Conservation (phyloP, 2,113 vertebrate genomes). For the Lophura nycthemera region DNA sequence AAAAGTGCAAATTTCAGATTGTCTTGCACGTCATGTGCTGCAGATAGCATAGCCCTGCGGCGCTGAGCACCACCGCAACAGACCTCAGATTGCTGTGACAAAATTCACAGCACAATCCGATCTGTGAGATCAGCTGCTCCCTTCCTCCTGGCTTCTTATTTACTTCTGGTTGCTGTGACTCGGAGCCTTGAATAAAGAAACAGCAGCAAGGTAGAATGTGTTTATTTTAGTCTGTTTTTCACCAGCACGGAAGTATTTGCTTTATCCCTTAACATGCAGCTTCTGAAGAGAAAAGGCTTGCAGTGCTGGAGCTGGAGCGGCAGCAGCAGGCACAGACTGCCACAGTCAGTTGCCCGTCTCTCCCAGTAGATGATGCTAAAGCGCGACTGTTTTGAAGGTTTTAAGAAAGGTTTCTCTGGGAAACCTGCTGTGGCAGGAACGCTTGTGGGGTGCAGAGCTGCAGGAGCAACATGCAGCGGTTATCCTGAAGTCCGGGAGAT, state of each 20-base stretch:
- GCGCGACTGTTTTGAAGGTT: background rate
- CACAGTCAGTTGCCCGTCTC: slow-evolving; percentile 63
- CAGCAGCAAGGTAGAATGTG: background rate
- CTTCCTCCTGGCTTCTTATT: background rate
- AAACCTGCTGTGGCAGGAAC: background rate
- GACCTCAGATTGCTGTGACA: slow-evolving; percentile 20
- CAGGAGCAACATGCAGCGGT: background rate
- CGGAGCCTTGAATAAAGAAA: background rate
- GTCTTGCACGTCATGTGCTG: slow-evolving; percentile 44
- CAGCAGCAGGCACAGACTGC: background rate
- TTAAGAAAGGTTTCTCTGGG: background rate
- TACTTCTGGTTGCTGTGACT: background rate
- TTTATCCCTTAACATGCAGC: background rate
- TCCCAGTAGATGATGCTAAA: slow-evolving; percentile 53
- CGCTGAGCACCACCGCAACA: slow-evolving; percentile 29
- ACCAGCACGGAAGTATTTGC: background rate
- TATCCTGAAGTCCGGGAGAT: background rate
- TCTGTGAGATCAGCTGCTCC: slow-evolving; percentile 60
- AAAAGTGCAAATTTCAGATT: slow-evolving; percentile 73
- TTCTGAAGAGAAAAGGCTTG: background rate
- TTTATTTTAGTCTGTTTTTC: background rate
- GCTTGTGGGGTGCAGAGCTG: background rate
- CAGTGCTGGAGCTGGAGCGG: background rate
- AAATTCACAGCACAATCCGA: slow-evolving; percentile 26
- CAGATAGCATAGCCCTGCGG: slow-evolving; percentile 16